A percentile compares a stretch with the other conserved stretches of the same genome.
Conservation (phyloP, 1,140 invertebrate genomes). For the Anoplolepis gracilipes region DNA sequence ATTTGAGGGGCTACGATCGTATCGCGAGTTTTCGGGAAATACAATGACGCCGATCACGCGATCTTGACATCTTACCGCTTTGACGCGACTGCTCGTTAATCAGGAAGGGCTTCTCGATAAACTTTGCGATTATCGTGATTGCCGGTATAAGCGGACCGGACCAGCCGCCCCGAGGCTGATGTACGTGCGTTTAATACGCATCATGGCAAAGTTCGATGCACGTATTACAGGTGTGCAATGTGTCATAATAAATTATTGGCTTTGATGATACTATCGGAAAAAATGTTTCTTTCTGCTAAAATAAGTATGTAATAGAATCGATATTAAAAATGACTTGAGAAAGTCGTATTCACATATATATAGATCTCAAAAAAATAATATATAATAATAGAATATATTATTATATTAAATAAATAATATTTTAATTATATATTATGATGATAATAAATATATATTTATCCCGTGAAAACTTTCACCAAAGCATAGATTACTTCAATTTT, state of each 20-base stretch:
- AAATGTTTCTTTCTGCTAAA: not conserved
- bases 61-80: constrained; percentile 1
- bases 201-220: not conserved
- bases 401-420: not conserved
- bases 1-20: not conserved
- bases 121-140: constrained; percentile 60
- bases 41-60: constrained; percentile 22
- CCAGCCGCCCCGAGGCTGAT: constrained; percentile 53
- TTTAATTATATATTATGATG: not conserved
- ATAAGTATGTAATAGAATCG: not conserved
- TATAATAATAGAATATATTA: not conserved
- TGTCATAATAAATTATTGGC: constrained; percentile 43
- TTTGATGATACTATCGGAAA: not conserved
- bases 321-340: not conserved
- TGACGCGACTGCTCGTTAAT: constrained; percentile 58
- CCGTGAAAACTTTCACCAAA: not conserved
- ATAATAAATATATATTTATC: not conserved
- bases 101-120: constrained; percentile 40
- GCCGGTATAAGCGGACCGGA: not conserved
- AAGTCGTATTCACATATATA: no score
- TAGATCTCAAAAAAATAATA: not conserved
- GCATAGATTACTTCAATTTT: not conserved
- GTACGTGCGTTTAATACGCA: constrained; percentile 62
- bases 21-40: constrained; percentile 26
- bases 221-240: constrained; percentile 54